A percentile compares a stretch with the other conserved stretches of the same genome.
Conservation (phyloP, 1,140 invertebrate genomes). For the Rhopalosiphum maidis region DNA sequence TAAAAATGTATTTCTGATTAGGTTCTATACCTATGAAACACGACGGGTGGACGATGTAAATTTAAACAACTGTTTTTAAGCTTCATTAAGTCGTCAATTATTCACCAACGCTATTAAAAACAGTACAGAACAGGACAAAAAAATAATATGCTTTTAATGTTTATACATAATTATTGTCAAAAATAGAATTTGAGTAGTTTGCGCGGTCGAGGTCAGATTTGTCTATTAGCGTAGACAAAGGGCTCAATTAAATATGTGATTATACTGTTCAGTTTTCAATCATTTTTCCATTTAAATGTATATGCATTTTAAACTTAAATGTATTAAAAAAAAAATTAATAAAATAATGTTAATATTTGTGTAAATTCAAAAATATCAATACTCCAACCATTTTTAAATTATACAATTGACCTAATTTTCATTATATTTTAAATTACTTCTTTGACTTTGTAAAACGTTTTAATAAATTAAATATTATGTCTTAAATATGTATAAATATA, state of each 20-base stretch:
- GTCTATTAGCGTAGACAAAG: not conserved
- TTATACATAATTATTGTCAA: not conserved
- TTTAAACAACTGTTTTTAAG: not conserved
- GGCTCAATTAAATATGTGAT: not conserved
- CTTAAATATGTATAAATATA: no score
- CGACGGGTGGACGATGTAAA: not conserved
- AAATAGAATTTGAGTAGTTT: not conserved
- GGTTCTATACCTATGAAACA: not conserved
- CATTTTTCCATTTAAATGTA: no score
- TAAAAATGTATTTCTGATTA: not conserved
- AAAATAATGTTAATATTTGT: not conserved
- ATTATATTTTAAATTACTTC: no score
- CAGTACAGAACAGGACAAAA: not conserved
- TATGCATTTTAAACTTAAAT: no score
- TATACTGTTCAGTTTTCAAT: not conserved
- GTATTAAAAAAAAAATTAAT: no score
- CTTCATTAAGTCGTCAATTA: not conserved
- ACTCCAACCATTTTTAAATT: no score
- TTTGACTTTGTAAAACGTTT: no score
- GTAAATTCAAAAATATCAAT: no score
- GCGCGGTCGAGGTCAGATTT: not conserved
- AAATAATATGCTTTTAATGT: not conserved
- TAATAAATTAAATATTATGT: no score
- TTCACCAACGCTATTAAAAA: not conserved
- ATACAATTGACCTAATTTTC: no score